phyloP scores from a whole-genome alignment of 2,113 vertebrate species.

The Chitala chitala region DNA sequence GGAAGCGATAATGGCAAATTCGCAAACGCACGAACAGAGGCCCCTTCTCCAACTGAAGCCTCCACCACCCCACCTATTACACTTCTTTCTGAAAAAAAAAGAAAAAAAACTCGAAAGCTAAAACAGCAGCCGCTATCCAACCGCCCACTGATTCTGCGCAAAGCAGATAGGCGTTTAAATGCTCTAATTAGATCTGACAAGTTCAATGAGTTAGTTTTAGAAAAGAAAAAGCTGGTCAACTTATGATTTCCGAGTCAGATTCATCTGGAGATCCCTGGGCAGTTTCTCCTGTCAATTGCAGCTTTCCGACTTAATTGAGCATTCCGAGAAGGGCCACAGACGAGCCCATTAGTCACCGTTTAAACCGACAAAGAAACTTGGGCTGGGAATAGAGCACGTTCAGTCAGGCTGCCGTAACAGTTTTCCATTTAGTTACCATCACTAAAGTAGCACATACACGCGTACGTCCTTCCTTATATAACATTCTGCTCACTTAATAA shows the following conservation, averaged over 20 bases:
- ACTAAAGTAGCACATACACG: not conserved
- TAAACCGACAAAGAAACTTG: not conserved
- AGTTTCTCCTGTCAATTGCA: slow-evolving; percentile 73
- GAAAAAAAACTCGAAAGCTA: slow-evolving; percentile 42
- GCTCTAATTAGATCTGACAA: slow-evolving; percentile 94
- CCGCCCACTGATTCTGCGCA: slow-evolving; percentile 62
- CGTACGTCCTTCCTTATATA: not conserved
- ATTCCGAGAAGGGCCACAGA: slow-evolving; percentile 6
- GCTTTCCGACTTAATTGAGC: slow-evolving; percentile 60
- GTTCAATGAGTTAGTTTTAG: slow-evolving; percentile 89
- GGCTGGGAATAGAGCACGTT: not conserved
- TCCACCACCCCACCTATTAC: slow-evolving; percentile 27
- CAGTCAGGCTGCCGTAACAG: not conserved
- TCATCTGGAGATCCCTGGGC: slow-evolving; percentile 71
- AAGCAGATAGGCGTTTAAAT: slow-evolving; percentile 72
- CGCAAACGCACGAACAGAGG: slow-evolving; percentile 45
- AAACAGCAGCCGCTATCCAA: slow-evolving; percentile 63
- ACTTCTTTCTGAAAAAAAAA: slow-evolving; percentile 21
- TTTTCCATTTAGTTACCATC: slow-evolving; percentile 4
- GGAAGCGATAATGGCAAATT: slow-evolving; percentile 56
- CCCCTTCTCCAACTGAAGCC: slow-evolving; percentile 37
- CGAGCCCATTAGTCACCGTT: slow-evolving; percentile 16
- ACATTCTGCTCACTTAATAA: slow-evolving; percentile 7
- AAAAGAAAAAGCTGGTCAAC: slow-evolving; percentile 80
- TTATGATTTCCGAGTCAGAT: slow-evolving; percentile 94